These are phyloP conservation scores for Digitonthophagus gazella DNA, from an alignment of 2,888 invertebrate species.

Conservation along the genomic window DNA sequence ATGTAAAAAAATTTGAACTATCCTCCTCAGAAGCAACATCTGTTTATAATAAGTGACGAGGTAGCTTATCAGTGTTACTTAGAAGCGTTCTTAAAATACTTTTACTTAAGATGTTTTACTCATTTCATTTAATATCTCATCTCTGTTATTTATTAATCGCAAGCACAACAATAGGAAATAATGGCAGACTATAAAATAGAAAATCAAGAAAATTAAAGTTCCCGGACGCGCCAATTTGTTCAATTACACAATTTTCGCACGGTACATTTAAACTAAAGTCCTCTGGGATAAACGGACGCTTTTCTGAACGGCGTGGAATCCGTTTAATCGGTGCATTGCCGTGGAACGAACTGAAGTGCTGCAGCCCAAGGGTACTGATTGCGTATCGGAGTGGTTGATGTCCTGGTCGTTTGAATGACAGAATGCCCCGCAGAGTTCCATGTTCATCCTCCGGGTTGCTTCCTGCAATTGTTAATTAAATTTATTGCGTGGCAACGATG, in stretches of 20 bases:
- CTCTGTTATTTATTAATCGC: too few relatives aligned
- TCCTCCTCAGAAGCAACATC: too few relatives aligned
- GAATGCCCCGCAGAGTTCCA: constrained; percentile 40
- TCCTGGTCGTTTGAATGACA: constrained; percentile 39
- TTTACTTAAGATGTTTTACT: too few relatives aligned
- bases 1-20: too few relatives aligned
- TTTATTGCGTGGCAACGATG: neutral
- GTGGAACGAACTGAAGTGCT: constrained; percentile 30
- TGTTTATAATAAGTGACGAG: too few relatives aligned
- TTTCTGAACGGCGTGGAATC: constrained; percentile 30
- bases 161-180: too few relatives aligned
- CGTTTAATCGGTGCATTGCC: constrained; percentile 35
- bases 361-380: constrained; percentile 37
- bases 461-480: constrained; percentile 41
- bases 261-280: constrained; percentile 31
- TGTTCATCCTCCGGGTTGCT: constrained; percentile 49
- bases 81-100: too few relatives aligned
- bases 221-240: too few relatives aligned
- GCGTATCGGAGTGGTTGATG: constrained; percentile 39
- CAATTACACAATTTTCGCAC: neutral
- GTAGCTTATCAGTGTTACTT: too few relatives aligned
- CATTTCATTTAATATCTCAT: too few relatives aligned
- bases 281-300: constrained; percentile 31
- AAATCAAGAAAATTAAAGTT: too few relatives aligned
- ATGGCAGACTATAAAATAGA: too few relatives aligned